These are phyloP conservation scores for Lasioglossum vierecki DNA, from an alignment of 2,888 invertebrate species.

Conservation along the genomic window DNA sequence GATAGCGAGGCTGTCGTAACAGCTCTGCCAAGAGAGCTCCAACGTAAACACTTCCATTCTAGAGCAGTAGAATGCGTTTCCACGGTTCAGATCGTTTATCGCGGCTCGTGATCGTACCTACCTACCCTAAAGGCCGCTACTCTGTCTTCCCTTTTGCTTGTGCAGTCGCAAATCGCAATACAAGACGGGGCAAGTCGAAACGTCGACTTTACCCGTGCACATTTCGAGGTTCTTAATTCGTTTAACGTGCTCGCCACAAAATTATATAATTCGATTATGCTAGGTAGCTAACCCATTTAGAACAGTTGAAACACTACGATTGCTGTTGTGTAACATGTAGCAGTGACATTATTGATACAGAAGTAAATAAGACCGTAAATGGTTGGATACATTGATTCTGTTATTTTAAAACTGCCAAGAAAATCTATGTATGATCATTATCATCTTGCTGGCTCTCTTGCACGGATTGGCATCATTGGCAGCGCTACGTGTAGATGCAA, in stretches of 20 bases:
- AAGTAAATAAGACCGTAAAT: too few species aligned
- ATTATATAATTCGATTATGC: too few species aligned
- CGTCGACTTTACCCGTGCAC: background rate
- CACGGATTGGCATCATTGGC: too few species aligned
- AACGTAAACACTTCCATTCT: constrained; percentile 1
- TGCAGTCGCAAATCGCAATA: background rate
- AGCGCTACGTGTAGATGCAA: too few species aligned
- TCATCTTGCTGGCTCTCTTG: too few species aligned
- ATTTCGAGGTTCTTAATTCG: background rate
- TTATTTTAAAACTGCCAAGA: too few species aligned
- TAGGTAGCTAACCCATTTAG: too few species aligned
- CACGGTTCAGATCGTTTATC: background rate
- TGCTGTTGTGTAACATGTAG: too few species aligned
- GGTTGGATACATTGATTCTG: too few species aligned
- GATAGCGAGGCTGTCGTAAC: background rate
- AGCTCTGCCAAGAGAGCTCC: background rate
- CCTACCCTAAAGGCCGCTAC: background rate
- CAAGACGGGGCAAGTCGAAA: background rate
- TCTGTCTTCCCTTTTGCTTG: background rate
- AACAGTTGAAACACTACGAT: too few species aligned
- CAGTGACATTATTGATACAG: too few species aligned
- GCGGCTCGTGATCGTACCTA: background rate
- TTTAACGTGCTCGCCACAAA: background rate
- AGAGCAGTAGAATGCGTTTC: background rate
- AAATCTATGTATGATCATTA: too few species aligned